These are phyloP conservation scores for Leucania comma DNA, from an alignment of 2,888 invertebrate genomes.

Conservation along the genomic window DNA sequence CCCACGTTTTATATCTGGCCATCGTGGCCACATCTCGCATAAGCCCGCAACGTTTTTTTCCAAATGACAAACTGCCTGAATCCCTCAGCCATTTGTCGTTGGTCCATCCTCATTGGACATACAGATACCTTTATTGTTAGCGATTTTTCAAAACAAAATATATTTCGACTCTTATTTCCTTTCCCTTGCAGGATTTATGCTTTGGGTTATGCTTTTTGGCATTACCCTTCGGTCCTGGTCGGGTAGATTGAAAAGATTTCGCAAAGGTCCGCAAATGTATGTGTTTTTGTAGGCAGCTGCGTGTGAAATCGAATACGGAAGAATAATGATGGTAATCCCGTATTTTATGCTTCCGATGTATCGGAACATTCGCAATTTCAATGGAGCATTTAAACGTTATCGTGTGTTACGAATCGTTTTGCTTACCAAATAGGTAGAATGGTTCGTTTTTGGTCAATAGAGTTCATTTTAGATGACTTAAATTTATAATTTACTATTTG, in stretches of 20 bases:
- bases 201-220: conserved; percentile 62
- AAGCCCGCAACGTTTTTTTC: conserved; percentile 66
- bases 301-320: conserved; percentile 49
- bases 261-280: conserved; percentile 44
- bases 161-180: conserved; percentile 76
- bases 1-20: conserved; percentile 49
- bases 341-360: conserved; percentile 44
- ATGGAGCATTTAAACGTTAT: conserved; percentile 43
- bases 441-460: conserved; percentile 28
- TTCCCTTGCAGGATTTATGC: conserved; percentile 72
- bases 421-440: conserved; percentile 25
- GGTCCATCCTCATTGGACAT: conserved; percentile 68
- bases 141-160: conserved; percentile 84
- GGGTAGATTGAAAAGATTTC: conserved; percentile 51
- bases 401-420: conserved; percentile 30
- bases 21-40: conserved; percentile 56
- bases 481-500: background rate
- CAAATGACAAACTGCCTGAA: conserved; percentile 80
- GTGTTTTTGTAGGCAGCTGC: conserved; percentile 46
- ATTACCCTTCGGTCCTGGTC: conserved; percentile 31
- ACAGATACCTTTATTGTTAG: conserved; percentile 81
- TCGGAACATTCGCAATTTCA: conserved; percentile 48
- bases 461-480: background rate
- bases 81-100: conserved; percentile 77
- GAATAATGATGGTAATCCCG: conserved; percentile 60